Evolutionary conservation across 1,140 invertebrate species (phyloP), one percentile per base, ranked within the genome.

Genomic region (Zaprionus lachaisei): DNA sequence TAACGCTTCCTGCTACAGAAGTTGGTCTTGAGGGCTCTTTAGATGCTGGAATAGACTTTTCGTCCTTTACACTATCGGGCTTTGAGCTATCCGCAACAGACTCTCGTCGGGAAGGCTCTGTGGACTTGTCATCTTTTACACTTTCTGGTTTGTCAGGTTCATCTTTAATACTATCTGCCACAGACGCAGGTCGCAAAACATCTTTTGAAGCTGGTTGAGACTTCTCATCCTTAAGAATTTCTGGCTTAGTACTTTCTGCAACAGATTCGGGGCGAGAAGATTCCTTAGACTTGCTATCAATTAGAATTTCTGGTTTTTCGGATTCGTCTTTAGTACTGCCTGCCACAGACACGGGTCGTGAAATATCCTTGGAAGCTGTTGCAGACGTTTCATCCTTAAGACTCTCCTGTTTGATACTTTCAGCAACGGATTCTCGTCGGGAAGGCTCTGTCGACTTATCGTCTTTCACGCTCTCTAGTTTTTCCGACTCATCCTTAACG

Each of bases 21-120:
- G n/a, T n/a, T n/a, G 41, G 72, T 22, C 73, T 60, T 3, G 81
- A 84, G 1, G 24, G n/a, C 17, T 77, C 80, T 20, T 76, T 77
- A 6, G 82, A 82, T 15, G 64, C 58, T 3, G 51, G 7, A 28
- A 47, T 6, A 44, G 76, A 72, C 47, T 79, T 81, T 17, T 75
- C 81, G 34, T 73, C 78, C 31, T 74, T 77, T 2, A 24, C 17
- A 26, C 67, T 80, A 9, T 70, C 70, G 0, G 56, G 34, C 38
- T 77, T 79, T 11, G 26, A n/a, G 24, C 26, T 60, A 37, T 66
- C 61, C 1, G n/a, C 57, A 1, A 44, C 15, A 12, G 65, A 72
- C 41, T 66, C 63, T 11, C 54, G 63, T 1, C 67, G 49, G 5
- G 72, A 70, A 28, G 51, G 15, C 26, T 80, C 70, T 11, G 49